Evolutionary conservation across 2,888 invertebrate species (phyloP).

Genomic region (Congeria kusceri): DNA sequence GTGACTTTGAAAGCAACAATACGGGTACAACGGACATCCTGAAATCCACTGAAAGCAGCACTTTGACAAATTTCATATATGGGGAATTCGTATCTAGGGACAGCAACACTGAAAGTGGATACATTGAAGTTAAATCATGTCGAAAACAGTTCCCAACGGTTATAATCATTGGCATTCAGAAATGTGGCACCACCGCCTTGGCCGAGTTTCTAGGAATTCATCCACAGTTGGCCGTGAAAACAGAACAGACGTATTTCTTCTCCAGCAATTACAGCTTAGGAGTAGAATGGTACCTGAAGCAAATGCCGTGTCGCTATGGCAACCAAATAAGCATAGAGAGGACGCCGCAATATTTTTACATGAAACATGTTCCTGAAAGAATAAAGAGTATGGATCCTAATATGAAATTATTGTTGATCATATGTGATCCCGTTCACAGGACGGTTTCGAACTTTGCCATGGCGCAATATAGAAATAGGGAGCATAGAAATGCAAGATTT

Average conservation of each 20-base stretch:
- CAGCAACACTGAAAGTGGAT: too few relatives aligned
- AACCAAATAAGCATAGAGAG: conserved; percentile 13
- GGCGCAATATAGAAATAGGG: conserved; percentile 26
- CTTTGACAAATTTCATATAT: too few relatives aligned
- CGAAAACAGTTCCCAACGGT: not conserved
- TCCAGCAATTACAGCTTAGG: conserved; percentile 20
- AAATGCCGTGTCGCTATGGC: conserved; percentile 17
- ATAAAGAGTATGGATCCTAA: conserved; percentile 6
- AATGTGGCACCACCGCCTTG: conserved; percentile 35
- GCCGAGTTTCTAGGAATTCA: conserved; percentile 33
- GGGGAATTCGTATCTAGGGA: too few relatives aligned
- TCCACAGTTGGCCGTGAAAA: conserved; percentile 20
- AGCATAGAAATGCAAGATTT: conserved; percentile 2
- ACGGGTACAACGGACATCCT: too few relatives aligned
- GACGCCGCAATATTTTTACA: conserved; percentile 34
- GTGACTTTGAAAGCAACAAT: too few relatives aligned
- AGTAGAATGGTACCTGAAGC: conserved; percentile 12
- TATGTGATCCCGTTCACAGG: conserved; percentile 23
- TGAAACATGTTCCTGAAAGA: conserved; percentile 12
- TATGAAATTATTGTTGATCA: conserved; percentile 23
- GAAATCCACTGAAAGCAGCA: too few relatives aligned
- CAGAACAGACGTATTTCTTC: conserved; percentile 24
- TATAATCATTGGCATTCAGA: conserved; percentile 34
- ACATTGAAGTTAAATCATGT: not conserved
- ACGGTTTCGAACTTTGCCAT: conserved; percentile 35